Evolutionary conservation across 1,140 invertebrate species (phyloP), one percentile per base, ranked within the genome.

Genomic region (Globodera ellingtonae): DNA sequence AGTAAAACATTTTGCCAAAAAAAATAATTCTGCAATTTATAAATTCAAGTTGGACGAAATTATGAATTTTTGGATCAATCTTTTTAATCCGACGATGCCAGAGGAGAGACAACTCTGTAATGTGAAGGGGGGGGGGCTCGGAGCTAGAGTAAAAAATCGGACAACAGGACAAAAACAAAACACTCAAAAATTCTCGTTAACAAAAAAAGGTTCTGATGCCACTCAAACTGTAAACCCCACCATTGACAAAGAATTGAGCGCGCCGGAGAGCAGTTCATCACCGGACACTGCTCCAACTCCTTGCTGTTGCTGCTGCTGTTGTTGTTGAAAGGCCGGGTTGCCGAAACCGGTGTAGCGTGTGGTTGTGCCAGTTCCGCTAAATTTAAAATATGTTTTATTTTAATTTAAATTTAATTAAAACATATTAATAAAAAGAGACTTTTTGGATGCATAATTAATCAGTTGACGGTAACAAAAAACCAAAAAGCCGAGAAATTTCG

Each of bases 261-360:
- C 88, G 67, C 87, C 88, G 8, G 84, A 50, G 13, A 88, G 79
- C 18, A 88, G 50, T 78, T 88, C 87, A 77, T 81, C 66, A 18
- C 79, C 35, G 46, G 79, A 13, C 1, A 62, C 70, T 13, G 21
- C 74, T 59, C 44, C n/a, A 35, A 21, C 50, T 21, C 24, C 35
- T 86, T 84, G 13, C 18, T 50, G 71, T 75, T 67, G 48, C 24
- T 52, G 8, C 35, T 72, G 59, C 35, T 72, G 59, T n/a, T 76
- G 56, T 46, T 56, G 78, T 77, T 82, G 86, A 78, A 84, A 83
- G 24, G 79, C 75, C 0, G 87, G 88, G 75, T 88, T 88, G 52
- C 87, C 87, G 78, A 88, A 88, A 21, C 87, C 87, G 59, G 86
- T 81, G 75, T 89, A 88, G 44, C 87, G 85, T 35, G 79, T 82